Evolutionary conservation across 2,113 vertebrate species (phyloP), one percentile per base, ranked within the genome.

Genomic region (Ageneiosus marmoratus): DNA sequence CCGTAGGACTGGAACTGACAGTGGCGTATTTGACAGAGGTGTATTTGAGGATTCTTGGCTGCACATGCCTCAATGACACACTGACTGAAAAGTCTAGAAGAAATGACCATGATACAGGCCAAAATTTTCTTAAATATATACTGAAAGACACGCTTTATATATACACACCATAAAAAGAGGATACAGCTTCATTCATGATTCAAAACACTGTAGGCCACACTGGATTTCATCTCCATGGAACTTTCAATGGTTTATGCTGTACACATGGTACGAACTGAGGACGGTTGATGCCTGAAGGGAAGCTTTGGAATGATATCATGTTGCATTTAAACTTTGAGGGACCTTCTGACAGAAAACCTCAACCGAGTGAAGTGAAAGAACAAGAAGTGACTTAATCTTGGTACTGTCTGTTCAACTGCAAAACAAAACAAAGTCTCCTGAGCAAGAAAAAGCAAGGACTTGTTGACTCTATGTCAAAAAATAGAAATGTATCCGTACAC

Each of bases 321-420:
- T 63, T 79, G 22, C 58, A 65, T n/a, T 63, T 63, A 29, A 46
- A 79, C 77, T 79, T 79, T 65, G 29, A 62, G n/a, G 37, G 58
- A 63, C 58, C 77, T 32, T 46, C 29, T 76, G 73, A 34, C 50
- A 51, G 20, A 24, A 76, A 55, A 55, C 51, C 50, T 76, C 73
- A 46, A 50, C 58, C 8, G 2, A 48, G 9, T 63, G 77, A 63
- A 32, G 77, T 48, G 44, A 37, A 63, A 46, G n/a, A 79, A 63
- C 10, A 78, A 10, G 13, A 60, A n/a, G 53, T 27, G 34, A 0
- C 13, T 48, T 46, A 18, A 60, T 78, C 37, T 29, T 24, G 29
- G n/a, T 29, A 10, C 7, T 44, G 34, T 29, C 27, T 48, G 5
- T 29, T 62, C 13, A 16, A 56, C 76, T 76, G 5, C 34, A 53